These are phyloP conservation scores for Spodoptera littoralis DNA, from an alignment of 2,888 invertebrate species.

Conservation along the genomic window DNA sequence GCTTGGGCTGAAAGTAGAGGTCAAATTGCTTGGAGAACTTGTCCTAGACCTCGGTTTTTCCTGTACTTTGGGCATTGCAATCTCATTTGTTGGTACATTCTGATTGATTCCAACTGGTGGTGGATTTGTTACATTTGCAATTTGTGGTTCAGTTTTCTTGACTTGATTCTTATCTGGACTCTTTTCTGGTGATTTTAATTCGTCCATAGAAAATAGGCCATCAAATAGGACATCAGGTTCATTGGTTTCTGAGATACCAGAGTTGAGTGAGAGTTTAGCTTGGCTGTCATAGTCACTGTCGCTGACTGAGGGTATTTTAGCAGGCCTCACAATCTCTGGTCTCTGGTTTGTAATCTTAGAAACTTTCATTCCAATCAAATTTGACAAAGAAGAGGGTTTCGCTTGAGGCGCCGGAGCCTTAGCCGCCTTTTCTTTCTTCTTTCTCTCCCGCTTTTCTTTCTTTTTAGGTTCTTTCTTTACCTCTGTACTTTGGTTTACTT, in stretches of 20 bases:
- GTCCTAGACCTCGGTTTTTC: slow-evolving; percentile 9
- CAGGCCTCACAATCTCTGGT: slow-evolving; percentile 20
- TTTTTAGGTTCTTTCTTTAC: slow-evolving; percentile 54
- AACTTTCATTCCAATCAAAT: slow-evolving; percentile 76
- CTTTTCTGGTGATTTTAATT: slow-evolving; percentile 70
- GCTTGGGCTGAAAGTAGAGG: neutral
- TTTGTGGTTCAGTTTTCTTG: slow-evolving; percentile 29
- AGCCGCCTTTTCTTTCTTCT: slow-evolving; percentile 56
- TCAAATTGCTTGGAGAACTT: slow-evolving; percentile 7
- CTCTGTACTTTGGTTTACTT: slow-evolving; percentile 43
- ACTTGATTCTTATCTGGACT: slow-evolving; percentile 28
- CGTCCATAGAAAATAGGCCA: slow-evolving; percentile 77
- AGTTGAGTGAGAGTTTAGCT: slow-evolving; percentile 69
- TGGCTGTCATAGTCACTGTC: slow-evolving; percentile 75
- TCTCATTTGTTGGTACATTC: neutral
- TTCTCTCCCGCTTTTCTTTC: slow-evolving; percentile 40
- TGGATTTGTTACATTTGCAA: slow-evolving; percentile 7
- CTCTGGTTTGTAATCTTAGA: slow-evolving; percentile 47
- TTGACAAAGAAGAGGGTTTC: slow-evolving; percentile 64
- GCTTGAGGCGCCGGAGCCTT: slow-evolving; percentile 19
- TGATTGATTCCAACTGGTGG: too few species aligned
- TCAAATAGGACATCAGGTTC: slow-evolving; percentile 72
- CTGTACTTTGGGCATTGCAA: neutral
- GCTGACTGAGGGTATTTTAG: slow-evolving; percentile 45
- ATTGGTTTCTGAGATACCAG: slow-evolving; percentile 65